Percentiles rank a stretch among this genome's conserved stretches.
Conservation (phyloP, 2,888 invertebrate species). For the Stratiomys singularior region DNA sequence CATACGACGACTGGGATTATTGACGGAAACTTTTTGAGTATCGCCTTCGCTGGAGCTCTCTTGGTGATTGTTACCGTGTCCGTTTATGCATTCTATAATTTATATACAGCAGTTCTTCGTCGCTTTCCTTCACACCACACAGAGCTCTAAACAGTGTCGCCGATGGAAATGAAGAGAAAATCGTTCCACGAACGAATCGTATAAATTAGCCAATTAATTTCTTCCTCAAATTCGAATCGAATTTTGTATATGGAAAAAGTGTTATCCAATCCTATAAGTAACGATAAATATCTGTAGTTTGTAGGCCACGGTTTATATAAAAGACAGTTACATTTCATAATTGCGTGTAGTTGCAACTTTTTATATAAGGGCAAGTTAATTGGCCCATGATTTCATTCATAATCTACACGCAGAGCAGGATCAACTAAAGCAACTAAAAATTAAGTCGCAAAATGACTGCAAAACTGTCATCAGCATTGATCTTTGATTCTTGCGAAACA, state of each 20-base stretch:
- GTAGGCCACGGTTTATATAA: too few species aligned
- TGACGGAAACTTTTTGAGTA: conserved; percentile 83
- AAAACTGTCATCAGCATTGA: too few species aligned
- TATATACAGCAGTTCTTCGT: conserved; percentile 82
- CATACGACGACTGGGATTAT: conserved; percentile 72
- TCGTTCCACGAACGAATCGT: background rate
- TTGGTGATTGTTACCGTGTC: conserved; percentile 83
- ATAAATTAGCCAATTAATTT: background rate
- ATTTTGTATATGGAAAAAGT: background rate
- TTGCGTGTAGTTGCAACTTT: too few species aligned
- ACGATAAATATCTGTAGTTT: too few species aligned
- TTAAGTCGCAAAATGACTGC: too few species aligned
- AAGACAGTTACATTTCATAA: too few species aligned
- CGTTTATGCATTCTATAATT: conserved; percentile 85
- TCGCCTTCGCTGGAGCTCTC: conserved; percentile 68
- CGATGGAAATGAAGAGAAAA: background rate
- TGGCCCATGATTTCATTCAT: too few species aligned
- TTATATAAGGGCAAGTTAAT: too few species aligned
- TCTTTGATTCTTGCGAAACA: too few species aligned
- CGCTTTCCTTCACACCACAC: conserved; percentile 85
- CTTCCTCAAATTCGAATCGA: conserved; percentile 4
- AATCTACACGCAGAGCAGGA: too few species aligned
- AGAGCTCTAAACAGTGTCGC: conserved; percentile 72
- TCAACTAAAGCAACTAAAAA: too few species aligned
- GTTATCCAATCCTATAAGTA: too few species aligned